phyloP scores from a whole-genome alignment of 2,888 invertebrate species.

The Megamerina dolium region DNA sequence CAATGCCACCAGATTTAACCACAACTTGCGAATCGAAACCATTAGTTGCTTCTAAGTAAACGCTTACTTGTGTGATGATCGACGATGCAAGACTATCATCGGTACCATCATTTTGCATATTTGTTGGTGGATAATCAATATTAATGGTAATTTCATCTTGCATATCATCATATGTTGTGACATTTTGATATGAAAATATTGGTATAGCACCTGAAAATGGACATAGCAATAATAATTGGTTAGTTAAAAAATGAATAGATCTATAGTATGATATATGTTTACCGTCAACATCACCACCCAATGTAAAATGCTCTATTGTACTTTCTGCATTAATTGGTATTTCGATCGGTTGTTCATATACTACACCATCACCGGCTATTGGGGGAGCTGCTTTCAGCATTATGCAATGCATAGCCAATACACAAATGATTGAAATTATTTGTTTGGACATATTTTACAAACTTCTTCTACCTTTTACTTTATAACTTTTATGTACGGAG shows the following conservation, averaged over 20 bases:
- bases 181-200: conserved; percentile 12
- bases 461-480: too few species aligned
- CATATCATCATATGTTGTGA: conserved; percentile 7
- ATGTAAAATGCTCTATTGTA: conserved; percentile 15
- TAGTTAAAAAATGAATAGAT: neutral
- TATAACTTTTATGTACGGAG: too few species aligned
- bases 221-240: neutral
- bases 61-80: conserved; percentile 21
- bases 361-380: too few species aligned
- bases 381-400: too few species aligned
- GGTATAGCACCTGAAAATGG: conserved; percentile 16
- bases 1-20: conserved; percentile 23
- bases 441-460: too few species aligned
- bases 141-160: conserved; percentile 14
- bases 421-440: too few species aligned
- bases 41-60: conserved; percentile 15
- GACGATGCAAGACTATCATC: conserved; percentile 2
- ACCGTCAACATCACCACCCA: conserved; percentile 17
- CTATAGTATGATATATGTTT: too few species aligned
- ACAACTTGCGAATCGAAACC: conserved; percentile 18
- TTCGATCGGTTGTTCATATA: too few species aligned
- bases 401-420: too few species aligned
- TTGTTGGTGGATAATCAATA: conserved; percentile 11
- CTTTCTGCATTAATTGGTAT: too few species aligned
- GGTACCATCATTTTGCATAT: neutral